Evolutionary conservation across 1,140 invertebrate genomes (phyloP), one percentile per base, ranked within the genome.

Genomic region (Diuraphis noxia): DNA sequence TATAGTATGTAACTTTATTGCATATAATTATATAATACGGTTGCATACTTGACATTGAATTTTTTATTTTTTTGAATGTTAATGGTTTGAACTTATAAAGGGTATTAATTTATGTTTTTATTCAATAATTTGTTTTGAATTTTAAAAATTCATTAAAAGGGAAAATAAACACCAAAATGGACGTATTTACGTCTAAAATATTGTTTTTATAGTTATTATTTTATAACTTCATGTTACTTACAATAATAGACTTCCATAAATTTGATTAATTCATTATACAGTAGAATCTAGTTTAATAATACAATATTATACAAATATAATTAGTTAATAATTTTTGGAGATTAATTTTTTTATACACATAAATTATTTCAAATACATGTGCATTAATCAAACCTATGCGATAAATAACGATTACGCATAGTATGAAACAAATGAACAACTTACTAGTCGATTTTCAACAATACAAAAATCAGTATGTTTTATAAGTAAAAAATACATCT

Each of bases 21-120:
- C 41, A 49, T 86, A 49, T 49, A 23, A 49, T 86, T 49, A 46
- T 46, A 34, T 46, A 85, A 34, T 46, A 49, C 21, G 6, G n/a
- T 36, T 49, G n/a, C 21, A 49, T 49, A 86, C 84, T 49, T 86
- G 84, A 49, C 84, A 86, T 86, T 86, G 43, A 85, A 85, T n/a
- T 21, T 43, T n/a, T 38, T 38, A 41, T 84, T 84, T 43, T 1
- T 2, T 30, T 43, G 8, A 41, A 43, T 49, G 34, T 84, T 84
- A 6, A 43, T 34, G 17, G 30, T 34, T 1, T n/a, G 30, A n/a
- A 9, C 21, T n/a, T 17, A 63, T 9, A 56, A 43, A 43, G 17
- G 7, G 49, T 52, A 25, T 8, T 23, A 7, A 52, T n/a, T n/a
- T 56, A 56, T 1, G 8, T 56, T 56, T 8, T 56, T 56, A 56